Conservation (phyloP, 2,888 invertebrate species). For the Agelastica alni region DNA sequence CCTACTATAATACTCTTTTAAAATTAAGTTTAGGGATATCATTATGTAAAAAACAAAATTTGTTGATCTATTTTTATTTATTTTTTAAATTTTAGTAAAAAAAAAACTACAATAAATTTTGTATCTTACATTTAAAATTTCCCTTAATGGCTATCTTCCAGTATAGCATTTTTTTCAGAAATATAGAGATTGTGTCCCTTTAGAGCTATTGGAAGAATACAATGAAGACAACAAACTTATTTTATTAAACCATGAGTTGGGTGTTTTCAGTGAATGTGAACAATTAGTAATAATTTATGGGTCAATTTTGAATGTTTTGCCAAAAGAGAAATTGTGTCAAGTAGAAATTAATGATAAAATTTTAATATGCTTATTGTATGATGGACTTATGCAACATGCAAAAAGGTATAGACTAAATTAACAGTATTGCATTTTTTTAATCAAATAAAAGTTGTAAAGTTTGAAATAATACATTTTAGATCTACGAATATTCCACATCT, state of each 20-base stretch:
- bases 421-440: conserved; percentile 1
- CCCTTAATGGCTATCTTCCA: too few species aligned
- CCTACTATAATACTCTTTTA: too few species aligned
- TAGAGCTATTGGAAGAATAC: conserved; percentile 38
- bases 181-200: conserved; percentile 34
- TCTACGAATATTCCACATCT: conserved; percentile 44
- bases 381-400: conserved; percentile 47
- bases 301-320: conserved; percentile 39
- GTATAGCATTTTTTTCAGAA: conserved; percentile 37
- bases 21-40: too few species aligned
- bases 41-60: too few species aligned
- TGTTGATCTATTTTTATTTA: too few species aligned
- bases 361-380: conserved; percentile 45
- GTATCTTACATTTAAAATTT: too few species aligned
- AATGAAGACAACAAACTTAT: conserved; percentile 31
- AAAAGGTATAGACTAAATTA: conserved; percentile 46
- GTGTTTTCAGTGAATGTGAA: conserved; percentile 31
- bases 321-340: conserved; percentile 35
- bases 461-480: conserved; percentile 35
- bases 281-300: conserved; percentile 41
- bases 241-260: conserved; percentile 24
- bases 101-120: too few species aligned
- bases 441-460: neutral
- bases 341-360: conserved; percentile 39
- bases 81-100: too few species aligned